Evolutionary conservation across 2,113 vertebrate genomes (phyloP).

Genomic region (Glaucidium brasilianum): DNA sequence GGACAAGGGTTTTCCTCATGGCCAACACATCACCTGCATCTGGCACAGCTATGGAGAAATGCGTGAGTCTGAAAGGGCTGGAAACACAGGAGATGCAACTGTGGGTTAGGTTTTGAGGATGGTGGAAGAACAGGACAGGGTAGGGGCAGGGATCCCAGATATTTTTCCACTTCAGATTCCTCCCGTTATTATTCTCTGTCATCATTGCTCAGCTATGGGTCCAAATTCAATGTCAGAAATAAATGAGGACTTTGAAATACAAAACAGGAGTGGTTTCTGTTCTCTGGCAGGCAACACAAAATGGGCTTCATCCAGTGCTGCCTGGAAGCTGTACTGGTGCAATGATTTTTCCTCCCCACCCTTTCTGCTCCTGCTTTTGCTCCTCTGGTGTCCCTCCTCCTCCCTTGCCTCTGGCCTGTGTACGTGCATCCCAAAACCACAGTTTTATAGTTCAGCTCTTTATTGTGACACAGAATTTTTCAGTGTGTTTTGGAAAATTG

Average conservation of each 20-base stretch:
- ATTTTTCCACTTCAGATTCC: slow-evolving; percentile 42
- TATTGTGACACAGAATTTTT: slow-evolving; percentile 39
- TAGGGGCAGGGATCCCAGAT: neutral
- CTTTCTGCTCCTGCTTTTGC: neutral
- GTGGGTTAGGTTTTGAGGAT: neutral
- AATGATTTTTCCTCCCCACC: neutral
- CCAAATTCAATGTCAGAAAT: slow-evolving; percentile 69
- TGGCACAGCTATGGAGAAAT: neutral
- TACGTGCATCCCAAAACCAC: neutral
- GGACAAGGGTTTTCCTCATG: neutral
- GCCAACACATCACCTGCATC: neutral
- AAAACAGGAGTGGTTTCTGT: slow-evolving; percentile 11
- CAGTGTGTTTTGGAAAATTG: neutral
- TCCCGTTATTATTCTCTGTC: slow-evolving; percentile 38
- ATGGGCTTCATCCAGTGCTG: neutral
- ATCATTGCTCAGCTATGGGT: slow-evolving; percentile 63
- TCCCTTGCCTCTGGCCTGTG: neutral
- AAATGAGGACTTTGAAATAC: slow-evolving; percentile 75
- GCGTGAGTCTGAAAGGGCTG: neutral
- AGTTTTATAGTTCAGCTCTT: slow-evolving; percentile 9
- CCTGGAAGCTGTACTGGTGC: neutral
- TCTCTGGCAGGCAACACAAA: neutral
- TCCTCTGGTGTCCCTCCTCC: neutral
- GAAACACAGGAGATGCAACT: neutral
- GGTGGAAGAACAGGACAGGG: neutral